phyloP scores from a whole-genome alignment of 2,113 vertebrate species.

The Lasiurus cinereus region DNA sequence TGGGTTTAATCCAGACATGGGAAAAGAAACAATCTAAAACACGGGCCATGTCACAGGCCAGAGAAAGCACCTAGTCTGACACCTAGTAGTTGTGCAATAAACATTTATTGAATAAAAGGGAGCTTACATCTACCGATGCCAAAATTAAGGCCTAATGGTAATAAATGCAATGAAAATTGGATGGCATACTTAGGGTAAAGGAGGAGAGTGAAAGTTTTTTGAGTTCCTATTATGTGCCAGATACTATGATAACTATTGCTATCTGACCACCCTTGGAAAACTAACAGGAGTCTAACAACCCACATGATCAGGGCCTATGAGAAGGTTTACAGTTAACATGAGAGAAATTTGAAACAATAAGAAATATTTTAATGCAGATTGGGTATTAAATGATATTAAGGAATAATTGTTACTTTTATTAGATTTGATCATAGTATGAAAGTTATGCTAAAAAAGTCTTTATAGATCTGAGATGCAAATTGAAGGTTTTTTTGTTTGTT shows the following conservation, averaged over 20 bases:
- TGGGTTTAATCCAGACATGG: not conserved
- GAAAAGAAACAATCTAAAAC: not conserved
- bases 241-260: not conserved
- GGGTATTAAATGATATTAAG: not conserved
- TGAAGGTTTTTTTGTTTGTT: not conserved
- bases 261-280: not conserved
- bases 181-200: not conserved
- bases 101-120: not conserved
- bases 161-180: not conserved
- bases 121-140: not conserved
- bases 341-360: not conserved
- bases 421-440: not conserved
- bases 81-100: not conserved
- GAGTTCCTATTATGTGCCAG: not conserved
- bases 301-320: not conserved
- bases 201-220: not conserved
- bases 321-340: not conserved
- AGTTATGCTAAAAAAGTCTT: not conserved
- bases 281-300: not conserved
- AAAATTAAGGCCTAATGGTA: not conserved
- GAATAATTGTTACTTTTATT: not conserved
- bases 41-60: not conserved
- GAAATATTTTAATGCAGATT: slow-evolving; percentile 6
- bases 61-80: not conserved
- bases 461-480: not conserved